Evolutionary conservation across 2,797 vertebrate genomes (phyloP).

Genomic region (Falco berigora): DNA sequence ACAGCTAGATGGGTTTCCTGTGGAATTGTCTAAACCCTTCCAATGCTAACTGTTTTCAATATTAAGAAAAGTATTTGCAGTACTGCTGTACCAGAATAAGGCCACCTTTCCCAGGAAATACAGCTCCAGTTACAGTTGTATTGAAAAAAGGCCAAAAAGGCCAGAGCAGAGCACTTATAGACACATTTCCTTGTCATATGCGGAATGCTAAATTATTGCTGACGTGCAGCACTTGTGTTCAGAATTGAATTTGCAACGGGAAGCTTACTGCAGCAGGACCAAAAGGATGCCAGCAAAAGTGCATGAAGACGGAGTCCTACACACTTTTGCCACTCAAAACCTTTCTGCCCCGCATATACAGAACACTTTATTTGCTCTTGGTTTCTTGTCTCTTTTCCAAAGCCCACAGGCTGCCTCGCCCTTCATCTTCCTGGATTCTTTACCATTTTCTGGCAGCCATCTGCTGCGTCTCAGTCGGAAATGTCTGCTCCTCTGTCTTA

Average conservation of each 20-base stretch:
- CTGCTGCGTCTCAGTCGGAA: slow-evolving; percentile 47
- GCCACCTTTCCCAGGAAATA: slow-evolving; percentile 56
- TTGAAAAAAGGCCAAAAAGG: slow-evolving; percentile 47
- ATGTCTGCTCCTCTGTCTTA: slow-evolving; percentile 56
- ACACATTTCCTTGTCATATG: slow-evolving; percentile 14
- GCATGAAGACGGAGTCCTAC: not conserved
- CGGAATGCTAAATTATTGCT: slow-evolving; percentile 19
- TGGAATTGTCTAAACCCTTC: slow-evolving; percentile 60
- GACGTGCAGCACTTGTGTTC: not conserved
- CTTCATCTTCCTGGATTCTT: slow-evolving; percentile 65
- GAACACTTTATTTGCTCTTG: not conserved
- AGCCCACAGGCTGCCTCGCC: slow-evolving; percentile 56
- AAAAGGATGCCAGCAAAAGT: not conserved
- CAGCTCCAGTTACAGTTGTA: slow-evolving; percentile 42
- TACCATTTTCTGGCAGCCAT: slow-evolving; percentile 59
- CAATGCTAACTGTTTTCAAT: slow-evolving; percentile 50
- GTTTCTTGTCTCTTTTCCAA: slow-evolving; percentile 51
- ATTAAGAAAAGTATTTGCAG: slow-evolving; percentile 62
- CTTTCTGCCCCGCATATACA: not conserved
- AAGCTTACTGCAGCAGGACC: not conserved
- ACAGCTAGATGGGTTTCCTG: slow-evolving; percentile 62
- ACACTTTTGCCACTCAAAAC: not conserved
- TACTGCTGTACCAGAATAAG: slow-evolving; percentile 29
- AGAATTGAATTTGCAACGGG: not conserved
- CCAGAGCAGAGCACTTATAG: slow-evolving; percentile 28